phyloP scores from a whole-genome alignment of 2,797 vertebrate genomes.

The Pampus argenteus region DNA sequence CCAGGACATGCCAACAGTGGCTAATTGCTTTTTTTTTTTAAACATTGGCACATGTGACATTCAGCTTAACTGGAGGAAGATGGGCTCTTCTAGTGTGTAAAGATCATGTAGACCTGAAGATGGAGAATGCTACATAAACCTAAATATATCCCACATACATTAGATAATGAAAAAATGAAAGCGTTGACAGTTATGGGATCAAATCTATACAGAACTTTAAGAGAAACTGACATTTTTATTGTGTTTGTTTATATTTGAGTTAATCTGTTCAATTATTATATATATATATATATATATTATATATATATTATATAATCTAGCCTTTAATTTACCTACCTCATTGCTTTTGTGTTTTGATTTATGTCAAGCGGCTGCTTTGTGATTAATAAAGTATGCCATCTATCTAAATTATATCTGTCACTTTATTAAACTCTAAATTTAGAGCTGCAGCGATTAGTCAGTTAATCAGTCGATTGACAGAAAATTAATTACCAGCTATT shows the following conservation, averaged over 20 bases:
- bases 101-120: slow-evolving; percentile 5
- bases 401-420: neutral
- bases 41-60: slow-evolving; percentile 77
- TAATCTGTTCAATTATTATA: too few relatives aligned
- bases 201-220: neutral
- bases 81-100: neutral
- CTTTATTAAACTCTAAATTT: neutral
- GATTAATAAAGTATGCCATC: too few relatives aligned
- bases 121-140: neutral
- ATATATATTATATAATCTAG: too few relatives aligned
- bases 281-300: too few relatives aligned
- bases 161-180: neutral
- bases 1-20: slow-evolving; percentile 73
- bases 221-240: too few relatives aligned
- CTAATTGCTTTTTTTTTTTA: slow-evolving; percentile 85
- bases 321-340: too few relatives aligned
- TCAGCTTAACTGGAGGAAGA: slow-evolving; percentile 49
- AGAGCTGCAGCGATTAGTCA: too few relatives aligned
- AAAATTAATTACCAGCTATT: too few relatives aligned
- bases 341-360: too few relatives aligned
- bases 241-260: too few relatives aligned
- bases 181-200: neutral
- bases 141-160: neutral
- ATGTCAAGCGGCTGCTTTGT: too few relatives aligned
- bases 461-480: too few relatives aligned